Evolutionary conservation across 2,888 invertebrate genomes (phyloP).

Genomic region (Macrosoma leucophasiata): DNA sequence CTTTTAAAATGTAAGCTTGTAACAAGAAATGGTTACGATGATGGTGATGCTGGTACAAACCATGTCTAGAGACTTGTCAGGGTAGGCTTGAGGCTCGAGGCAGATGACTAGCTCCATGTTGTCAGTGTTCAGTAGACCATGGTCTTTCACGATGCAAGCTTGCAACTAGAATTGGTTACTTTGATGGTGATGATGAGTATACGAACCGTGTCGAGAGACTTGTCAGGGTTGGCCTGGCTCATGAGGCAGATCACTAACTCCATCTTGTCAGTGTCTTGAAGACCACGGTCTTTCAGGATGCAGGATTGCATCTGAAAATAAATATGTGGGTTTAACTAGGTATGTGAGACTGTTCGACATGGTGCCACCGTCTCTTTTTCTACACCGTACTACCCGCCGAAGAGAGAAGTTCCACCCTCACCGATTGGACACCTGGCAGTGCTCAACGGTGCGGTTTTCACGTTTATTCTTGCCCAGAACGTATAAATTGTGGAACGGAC

Average conservation of each 20-base stretch:
- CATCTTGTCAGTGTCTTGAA: constrained; percentile 67
- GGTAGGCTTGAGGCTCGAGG: constrained; percentile 71
- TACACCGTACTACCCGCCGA: too few relatives aligned
- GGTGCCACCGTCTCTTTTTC: too few relatives aligned
- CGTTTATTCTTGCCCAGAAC: too few relatives aligned
- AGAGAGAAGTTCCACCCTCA: too few relatives aligned
- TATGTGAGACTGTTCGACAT: too few relatives aligned
- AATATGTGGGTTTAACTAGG: too few relatives aligned
- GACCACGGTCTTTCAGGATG: constrained; percentile 52
- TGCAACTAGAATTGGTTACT: constrained; percentile 57
- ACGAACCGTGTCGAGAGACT: constrained; percentile 61
- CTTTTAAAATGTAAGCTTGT: constrained; percentile 62
- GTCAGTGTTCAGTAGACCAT: constrained; percentile 47
- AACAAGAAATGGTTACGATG: too few relatives aligned
- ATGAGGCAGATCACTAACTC: constrained; percentile 78
- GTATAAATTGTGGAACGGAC: too few relatives aligned
- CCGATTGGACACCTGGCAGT: too few relatives aligned
- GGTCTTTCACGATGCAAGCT: constrained; percentile 60
- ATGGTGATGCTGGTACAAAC: too few relatives aligned
- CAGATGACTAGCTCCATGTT: constrained; percentile 77
- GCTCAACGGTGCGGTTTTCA: too few relatives aligned
- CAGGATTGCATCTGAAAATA: constrained; percentile 56
- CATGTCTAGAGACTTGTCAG: constrained; percentile 58
- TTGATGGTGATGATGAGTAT: too few relatives aligned
- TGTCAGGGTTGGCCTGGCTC: constrained; percentile 65